Evolutionary conservation across 1,140 invertebrate genomes (phyloP).

Genomic region (Panulirus ornatus): DNA sequence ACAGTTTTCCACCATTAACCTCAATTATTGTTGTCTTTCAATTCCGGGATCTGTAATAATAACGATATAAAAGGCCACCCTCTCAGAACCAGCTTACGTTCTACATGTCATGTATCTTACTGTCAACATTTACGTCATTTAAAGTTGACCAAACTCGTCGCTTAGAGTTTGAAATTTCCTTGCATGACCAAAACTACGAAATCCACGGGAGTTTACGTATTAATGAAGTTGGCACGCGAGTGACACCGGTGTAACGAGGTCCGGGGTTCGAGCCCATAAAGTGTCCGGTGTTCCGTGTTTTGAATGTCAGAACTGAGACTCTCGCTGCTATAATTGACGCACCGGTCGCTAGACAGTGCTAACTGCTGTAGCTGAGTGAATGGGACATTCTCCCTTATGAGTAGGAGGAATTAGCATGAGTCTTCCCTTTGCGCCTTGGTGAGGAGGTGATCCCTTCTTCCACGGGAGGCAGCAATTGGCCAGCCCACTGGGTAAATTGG

Average conservation of each 20-base stretch:
- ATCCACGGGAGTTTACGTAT: slow-evolving; percentile 33
- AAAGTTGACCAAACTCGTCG: background rate
- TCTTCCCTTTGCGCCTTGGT: background rate
- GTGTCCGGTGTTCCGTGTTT: slow-evolving; percentile 53
- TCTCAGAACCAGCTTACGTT: background rate
- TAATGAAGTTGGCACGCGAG: slow-evolving; percentile 57
- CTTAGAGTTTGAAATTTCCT: slow-evolving; percentile 7
- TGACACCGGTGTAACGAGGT: slow-evolving; percentile 52
- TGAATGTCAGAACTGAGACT: slow-evolving; percentile 62
- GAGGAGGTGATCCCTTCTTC: background rate
- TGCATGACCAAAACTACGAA: background rate
- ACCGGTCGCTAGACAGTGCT: slow-evolving; percentile 22
- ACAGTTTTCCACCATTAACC: background rate
- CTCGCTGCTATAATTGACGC: slow-evolving; percentile 50
- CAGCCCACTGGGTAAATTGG: slow-evolving; percentile 45
- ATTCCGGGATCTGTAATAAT: background rate
- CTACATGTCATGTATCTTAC: background rate
- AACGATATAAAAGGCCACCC: background rate
- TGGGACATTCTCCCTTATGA: background rate
- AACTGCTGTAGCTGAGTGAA: background rate
- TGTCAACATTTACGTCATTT: background rate
- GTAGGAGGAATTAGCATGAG: background rate
- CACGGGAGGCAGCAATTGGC: slow-evolving; percentile 13
- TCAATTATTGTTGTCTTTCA: background rate
- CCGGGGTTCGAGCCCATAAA: slow-evolving; percentile 20